Conservation (phyloP, 37 sponge, comb jelly and placozoan genomes). For the Dysidea cf. avara region DNA sequence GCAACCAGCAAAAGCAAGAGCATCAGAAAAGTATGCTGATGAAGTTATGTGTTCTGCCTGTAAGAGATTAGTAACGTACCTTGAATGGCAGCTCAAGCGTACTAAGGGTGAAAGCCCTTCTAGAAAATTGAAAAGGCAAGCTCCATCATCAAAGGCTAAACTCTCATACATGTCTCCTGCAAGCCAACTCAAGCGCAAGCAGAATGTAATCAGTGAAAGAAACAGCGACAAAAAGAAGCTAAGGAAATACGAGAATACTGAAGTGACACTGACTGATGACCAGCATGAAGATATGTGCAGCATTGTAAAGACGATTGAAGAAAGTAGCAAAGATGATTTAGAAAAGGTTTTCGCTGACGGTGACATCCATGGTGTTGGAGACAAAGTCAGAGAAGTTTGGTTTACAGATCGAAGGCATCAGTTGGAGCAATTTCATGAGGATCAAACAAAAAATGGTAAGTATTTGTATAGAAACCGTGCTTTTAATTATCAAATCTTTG, state of each 20-base stretch:
- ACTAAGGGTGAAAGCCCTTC: background rate
- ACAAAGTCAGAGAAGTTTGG: conserved; percentile 1
- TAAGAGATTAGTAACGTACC: background rate
- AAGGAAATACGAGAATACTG: background rate
- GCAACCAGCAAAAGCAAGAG: background rate
- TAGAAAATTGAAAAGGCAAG: background rate
- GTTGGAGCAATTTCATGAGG: background rate
- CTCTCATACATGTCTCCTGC: conserved; percentile 4
- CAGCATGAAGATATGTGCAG: no score
- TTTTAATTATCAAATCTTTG: background rate
- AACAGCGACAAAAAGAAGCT: background rate
- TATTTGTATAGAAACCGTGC: background rate
- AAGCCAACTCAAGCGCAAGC: background rate
- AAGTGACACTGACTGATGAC: background rate
- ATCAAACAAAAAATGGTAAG: background rate
- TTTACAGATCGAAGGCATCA: background rate
- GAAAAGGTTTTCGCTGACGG: background rate
- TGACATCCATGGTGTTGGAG: background rate
- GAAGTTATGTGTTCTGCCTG: conserved; percentile 5
- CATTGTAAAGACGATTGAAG: background rate
- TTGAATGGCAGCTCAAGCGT: background rate
- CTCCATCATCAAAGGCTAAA: background rate
- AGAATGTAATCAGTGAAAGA: background rate
- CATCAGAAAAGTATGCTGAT: conserved; percentile 9
- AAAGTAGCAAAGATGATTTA: background rate